A percentile compares a stretch with the other conserved stretches of the same genome.
phyloP scores from a whole-genome alignment of 2,888 invertebrate genomes.

The Apotomis betuletana region DNA sequence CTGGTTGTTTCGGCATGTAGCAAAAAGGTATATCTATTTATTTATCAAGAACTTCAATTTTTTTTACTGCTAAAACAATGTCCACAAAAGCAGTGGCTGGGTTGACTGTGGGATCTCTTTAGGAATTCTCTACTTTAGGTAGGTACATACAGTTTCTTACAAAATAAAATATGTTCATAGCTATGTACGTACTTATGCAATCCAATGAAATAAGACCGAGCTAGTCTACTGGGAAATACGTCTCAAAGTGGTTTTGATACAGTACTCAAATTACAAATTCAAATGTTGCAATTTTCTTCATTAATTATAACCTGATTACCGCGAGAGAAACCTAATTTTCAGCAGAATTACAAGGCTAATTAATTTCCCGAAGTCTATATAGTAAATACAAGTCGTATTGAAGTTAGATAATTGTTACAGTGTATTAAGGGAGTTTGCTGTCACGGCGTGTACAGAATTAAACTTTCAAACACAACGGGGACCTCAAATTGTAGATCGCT shows the following conservation, averaged over 20 bases:
- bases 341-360: constrained; percentile 20
- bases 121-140: too few relatives aligned
- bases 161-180: not conserved
- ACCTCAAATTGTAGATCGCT: constrained; percentile 66
- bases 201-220: constrained; percentile 22
- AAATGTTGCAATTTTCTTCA: constrained; percentile 23
- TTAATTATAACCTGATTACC: constrained; percentile 19
- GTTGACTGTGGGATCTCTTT: too few relatives aligned
- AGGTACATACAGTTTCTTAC: constrained; percentile 3
- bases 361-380: constrained; percentile 26
- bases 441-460: constrained; percentile 58
- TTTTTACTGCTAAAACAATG: too few relatives aligned
- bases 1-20: too few relatives aligned
- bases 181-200: not conserved
- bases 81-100: too few relatives aligned
- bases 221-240: constrained; percentile 31
- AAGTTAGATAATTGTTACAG: constrained; percentile 38
- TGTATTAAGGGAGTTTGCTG: constrained; percentile 46
- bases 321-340: constrained; percentile 13
- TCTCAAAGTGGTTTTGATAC: constrained; percentile 28
- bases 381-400: constrained; percentile 17
- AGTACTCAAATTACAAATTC: constrained; percentile 32
- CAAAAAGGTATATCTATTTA: too few relatives aligned
- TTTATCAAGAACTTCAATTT: too few relatives aligned
- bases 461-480: constrained; percentile 78